Percentiles rank a stretch among this genome's conserved stretches.
These are phyloP conservation scores for Rhagonycha fulva DNA, from an alignment of 2,888 invertebrate species.

Conservation along the genomic window DNA sequence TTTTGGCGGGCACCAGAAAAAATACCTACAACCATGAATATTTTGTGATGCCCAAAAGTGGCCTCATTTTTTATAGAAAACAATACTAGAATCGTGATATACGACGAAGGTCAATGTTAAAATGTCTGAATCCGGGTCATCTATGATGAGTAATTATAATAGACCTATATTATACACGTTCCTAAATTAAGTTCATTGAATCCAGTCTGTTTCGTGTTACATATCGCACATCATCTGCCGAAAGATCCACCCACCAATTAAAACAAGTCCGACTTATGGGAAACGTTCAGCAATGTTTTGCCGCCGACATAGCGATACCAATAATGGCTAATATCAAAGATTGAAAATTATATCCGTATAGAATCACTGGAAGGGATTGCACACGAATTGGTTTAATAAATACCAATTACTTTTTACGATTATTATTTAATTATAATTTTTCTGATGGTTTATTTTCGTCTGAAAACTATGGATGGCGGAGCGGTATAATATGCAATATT, in stretches of 20 bases:
- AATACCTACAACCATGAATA: neutral
- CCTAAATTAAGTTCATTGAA: slow-evolving; percentile 16
- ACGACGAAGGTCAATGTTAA: slow-evolving; percentile 17
- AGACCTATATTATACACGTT: neutral
- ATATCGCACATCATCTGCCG: slow-evolving; percentile 33
- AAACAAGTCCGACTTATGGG: slow-evolving; percentile 31
- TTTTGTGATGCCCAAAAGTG: slow-evolving; percentile 24
- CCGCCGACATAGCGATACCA: slow-evolving; percentile 14
- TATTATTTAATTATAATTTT: neutral
- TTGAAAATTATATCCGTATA: slow-evolving; percentile 20
- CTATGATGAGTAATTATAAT: slow-evolving; percentile 16
- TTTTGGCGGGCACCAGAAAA: neutral
- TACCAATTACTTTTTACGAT: neutral
- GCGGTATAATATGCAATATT: neutral
- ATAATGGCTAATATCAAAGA: slow-evolving; percentile 26
- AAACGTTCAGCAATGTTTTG: slow-evolving; percentile 20
- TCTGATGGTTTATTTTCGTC: neutral
- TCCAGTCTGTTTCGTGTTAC: slow-evolving; percentile 27
- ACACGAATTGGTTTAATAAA: neutral
- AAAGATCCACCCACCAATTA: slow-evolving; percentile 38
- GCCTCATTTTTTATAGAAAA: slow-evolving; percentile 18
- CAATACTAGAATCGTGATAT: slow-evolving; percentile 19
- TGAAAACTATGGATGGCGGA: neutral
- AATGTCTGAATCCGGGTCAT: slow-evolving; percentile 15
- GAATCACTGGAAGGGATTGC: neutral